These are phyloP conservation scores for Brachionus angularis DNA, from an alignment of 1,140 invertebrate genomes.

Conservation along the genomic window DNA sequence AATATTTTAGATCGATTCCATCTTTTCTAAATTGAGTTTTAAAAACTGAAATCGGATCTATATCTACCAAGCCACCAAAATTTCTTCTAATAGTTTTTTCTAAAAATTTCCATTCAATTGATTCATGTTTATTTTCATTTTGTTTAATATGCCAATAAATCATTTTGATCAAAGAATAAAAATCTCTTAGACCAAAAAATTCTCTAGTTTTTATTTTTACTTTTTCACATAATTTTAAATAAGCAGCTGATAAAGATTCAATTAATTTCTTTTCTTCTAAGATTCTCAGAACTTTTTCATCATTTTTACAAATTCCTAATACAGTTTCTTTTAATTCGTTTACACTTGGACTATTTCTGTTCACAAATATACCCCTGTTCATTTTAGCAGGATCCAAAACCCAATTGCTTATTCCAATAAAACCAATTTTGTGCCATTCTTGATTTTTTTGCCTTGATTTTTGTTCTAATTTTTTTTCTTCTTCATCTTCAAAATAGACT, in stretches of 20 bases:
- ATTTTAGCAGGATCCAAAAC: slow-evolving; percentile 54
- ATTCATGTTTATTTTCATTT: slow-evolving; percentile 8
- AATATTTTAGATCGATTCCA: background rate
- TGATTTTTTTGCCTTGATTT: background rate
- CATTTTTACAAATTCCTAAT: slow-evolving; percentile 49
- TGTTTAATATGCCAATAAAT: slow-evolving; percentile 48
- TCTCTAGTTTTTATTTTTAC: slow-evolving; percentile 48
- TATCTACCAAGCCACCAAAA: slow-evolving; percentile 49
- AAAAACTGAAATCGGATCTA: slow-evolving; percentile 49
- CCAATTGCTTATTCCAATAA: slow-evolving; percentile 56
- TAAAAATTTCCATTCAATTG: slow-evolving; percentile 47
- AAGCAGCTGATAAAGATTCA: slow-evolving; percentile 48
- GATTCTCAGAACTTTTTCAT: slow-evolving; percentile 43
- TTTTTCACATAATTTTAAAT: slow-evolving; percentile 48
- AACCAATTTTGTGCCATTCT: slow-evolving; percentile 48
- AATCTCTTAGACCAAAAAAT: slow-evolving; percentile 56
- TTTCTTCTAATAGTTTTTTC: slow-evolving; percentile 49
- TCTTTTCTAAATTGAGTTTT: slow-evolving; percentile 20
- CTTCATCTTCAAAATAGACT: slow-evolving; percentile 19
- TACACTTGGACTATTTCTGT: slow-evolving; percentile 49
- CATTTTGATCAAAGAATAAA: slow-evolving; percentile 56
- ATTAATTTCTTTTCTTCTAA: slow-evolving; percentile 44
- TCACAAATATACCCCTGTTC: slow-evolving; percentile 52
- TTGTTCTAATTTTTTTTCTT: slow-evolving; percentile 22
- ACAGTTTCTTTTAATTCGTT: slow-evolving; percentile 49